phyloP scores from a whole-genome alignment of 1,140 invertebrate genomes.

The Hyles euphorbiae region DNA sequence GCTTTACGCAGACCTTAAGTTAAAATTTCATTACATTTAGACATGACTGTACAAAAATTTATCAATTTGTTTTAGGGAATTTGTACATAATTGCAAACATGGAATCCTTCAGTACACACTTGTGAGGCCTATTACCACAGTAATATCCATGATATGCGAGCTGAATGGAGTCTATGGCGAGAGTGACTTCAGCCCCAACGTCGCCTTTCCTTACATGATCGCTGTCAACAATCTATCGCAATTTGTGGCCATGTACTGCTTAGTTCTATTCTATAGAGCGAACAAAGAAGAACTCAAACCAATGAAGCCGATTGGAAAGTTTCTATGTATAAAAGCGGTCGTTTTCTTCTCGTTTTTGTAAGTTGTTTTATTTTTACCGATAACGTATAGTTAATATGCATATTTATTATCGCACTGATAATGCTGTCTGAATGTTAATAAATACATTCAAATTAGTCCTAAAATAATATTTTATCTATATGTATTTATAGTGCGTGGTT shows the following conservation, averaged over 20 bases:
- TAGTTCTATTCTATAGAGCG: constrained; percentile 95
- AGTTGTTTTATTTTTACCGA: constrained; percentile 65
- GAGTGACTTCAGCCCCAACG: constrained; percentile 89
- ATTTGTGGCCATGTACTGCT: constrained; percentile 96
- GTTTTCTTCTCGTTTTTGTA: constrained; percentile 99
- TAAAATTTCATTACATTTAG: not conserved
- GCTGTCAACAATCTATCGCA: constrained; percentile 96
- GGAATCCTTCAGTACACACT: constrained; percentile 96
- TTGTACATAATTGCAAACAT: constrained; percentile 96
- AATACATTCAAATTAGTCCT: too few species aligned
- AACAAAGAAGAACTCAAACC: constrained; percentile 90
- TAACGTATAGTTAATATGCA: not conserved
- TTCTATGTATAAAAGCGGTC: constrained; percentile 98
- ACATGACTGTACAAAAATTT: constrained; percentile 5
- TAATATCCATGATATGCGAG: constrained; percentile 93
- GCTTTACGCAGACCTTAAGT: too few species aligned
- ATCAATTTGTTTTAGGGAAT: constrained; percentile 78
- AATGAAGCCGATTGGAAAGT: constrained; percentile 96
- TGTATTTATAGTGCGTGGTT: too few species aligned
- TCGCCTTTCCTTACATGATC: constrained; percentile 93
- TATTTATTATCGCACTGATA: not conserved
- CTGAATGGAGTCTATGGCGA: constrained; percentile 91
- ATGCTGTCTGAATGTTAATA: not conserved
- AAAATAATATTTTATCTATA: not conserved
- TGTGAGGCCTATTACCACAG: constrained; percentile 90